Evolutionary conservation across 2,797 vertebrate genomes (phyloP).

Genomic region (Monodelphis domestica): DNA sequence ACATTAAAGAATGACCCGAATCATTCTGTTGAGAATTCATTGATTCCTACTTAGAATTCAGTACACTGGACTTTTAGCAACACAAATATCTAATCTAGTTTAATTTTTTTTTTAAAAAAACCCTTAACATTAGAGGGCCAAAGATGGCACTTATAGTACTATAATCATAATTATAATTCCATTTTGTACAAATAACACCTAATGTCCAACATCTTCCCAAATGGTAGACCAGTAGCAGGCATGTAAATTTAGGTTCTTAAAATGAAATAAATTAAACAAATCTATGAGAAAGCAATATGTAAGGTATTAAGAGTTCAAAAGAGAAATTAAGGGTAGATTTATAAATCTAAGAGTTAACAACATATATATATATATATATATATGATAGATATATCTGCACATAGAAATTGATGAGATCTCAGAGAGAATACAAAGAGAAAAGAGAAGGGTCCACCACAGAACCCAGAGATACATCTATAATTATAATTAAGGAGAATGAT

Average conservation of each 20-base stretch:
- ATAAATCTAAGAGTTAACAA: no score
- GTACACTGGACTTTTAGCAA: background rate
- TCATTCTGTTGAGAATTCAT: conserved; percentile 6
- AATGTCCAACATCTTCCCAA: conserved; percentile 12
- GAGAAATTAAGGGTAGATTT: no score
- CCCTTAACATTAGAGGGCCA: conserved; percentile 18
- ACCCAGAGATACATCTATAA: no score
- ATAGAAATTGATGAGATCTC: no score
- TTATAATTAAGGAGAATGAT: no score
- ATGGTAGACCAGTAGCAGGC: background rate
- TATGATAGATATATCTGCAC: no score
- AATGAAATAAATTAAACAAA: background rate
- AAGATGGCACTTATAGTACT: conserved; percentile 23
- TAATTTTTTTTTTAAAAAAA: background rate
- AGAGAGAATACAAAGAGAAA: no score
- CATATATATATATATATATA: no score
- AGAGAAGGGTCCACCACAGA: no score
- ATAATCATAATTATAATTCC: conserved; percentile 34
- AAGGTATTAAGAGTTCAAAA: conserved; percentile 48
- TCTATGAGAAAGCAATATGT: background rate
- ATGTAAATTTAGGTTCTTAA: conserved; percentile 1
- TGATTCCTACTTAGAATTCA: background rate
- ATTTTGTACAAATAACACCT: conserved; percentile 14
- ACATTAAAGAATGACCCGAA: conserved; percentile 14
- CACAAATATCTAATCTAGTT: background rate